These are phyloP conservation scores for Montipora capricornis DNA, from an alignment of 64 coral and sea anemone species.

Conservation along the genomic window DNA sequence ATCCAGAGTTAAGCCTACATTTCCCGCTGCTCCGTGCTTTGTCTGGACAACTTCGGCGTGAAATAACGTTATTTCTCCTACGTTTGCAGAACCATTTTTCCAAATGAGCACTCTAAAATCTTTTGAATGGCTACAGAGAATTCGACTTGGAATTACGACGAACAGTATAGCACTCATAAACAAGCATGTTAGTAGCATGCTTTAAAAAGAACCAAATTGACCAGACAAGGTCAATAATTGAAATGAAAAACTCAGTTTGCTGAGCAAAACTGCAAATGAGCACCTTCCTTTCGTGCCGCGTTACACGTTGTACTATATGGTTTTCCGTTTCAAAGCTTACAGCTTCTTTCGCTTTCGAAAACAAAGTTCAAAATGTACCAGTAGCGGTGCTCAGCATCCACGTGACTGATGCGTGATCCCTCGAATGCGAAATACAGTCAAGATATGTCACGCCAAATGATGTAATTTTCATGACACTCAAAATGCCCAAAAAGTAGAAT, in stretches of 20 bases:
- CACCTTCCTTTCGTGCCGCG: neutral
- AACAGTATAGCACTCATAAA: neutral
- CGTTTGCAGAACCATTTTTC: neutral
- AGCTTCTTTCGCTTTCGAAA: neutral
- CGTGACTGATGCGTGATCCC: neutral
- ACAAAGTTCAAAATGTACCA: neutral
- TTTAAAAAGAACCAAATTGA: neutral
- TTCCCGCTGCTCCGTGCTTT: neutral
- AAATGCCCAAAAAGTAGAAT: too few species aligned
- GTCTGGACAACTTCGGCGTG: neutral
- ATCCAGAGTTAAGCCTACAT: too few species aligned
- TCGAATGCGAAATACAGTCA: too few species aligned
- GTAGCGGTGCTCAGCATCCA: neutral
- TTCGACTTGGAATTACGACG: neutral
- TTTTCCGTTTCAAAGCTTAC: neutral
- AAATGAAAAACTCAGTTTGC: too few species aligned
- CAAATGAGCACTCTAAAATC: constrained; percentile 14
- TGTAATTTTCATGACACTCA: too few species aligned
- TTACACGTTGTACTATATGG: neutral
- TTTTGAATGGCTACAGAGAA: neutral
- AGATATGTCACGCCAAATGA: too few species aligned
- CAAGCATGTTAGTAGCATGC: neutral
- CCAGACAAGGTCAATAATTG: too few species aligned
- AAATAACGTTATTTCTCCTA: constrained; percentile 14
- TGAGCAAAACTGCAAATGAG: too few species aligned